phyloP scores from a whole-genome alignment of 2,888 invertebrate genomes.

The Ariolimax columbianus region DNA sequence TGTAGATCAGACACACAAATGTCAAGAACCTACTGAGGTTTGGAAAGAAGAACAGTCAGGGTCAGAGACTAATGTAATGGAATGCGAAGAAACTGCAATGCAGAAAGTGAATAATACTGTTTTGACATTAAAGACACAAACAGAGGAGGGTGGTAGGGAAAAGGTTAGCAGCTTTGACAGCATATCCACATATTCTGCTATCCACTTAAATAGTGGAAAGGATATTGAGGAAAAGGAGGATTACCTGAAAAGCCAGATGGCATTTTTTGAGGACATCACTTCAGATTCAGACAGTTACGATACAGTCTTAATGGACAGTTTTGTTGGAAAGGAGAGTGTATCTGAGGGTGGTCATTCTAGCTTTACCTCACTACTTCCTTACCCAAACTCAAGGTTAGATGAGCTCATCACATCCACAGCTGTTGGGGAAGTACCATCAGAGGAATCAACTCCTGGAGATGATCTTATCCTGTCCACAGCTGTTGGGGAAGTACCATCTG shows the following conservation, averaged over 20 bases:
- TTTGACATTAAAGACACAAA: not conserved
- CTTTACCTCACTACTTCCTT: not conserved
- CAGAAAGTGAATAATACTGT: not conserved
- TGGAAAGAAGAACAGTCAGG: not conserved
- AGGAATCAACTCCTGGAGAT: not conserved
- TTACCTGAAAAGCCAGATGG: slow-evolving; percentile 46
- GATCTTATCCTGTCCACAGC: not conserved
- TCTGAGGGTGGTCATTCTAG: not conserved
- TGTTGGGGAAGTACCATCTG: not conserved
- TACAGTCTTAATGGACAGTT: slow-evolving; percentile 33
- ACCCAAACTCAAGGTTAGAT: not conserved
- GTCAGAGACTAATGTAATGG: not conserved
- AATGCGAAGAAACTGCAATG: not conserved
- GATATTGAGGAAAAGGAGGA: slow-evolving; percentile 26
- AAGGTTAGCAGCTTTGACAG: not conserved
- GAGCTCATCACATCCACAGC: not conserved
- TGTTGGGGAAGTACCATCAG: not conserved
- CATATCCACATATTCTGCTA: not conserved
- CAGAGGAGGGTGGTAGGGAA: too few species aligned
- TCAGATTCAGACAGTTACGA: slow-evolving; percentile 44
- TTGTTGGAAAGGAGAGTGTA: not conserved
- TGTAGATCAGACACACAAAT: not conserved
- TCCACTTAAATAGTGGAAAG: not conserved
- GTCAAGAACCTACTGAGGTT: not conserved
- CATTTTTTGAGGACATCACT: slow-evolving; percentile 50